Evolutionary conservation across 2,113 vertebrate genomes (phyloP).

Genomic region (Microtus ochrogaster): DNA sequence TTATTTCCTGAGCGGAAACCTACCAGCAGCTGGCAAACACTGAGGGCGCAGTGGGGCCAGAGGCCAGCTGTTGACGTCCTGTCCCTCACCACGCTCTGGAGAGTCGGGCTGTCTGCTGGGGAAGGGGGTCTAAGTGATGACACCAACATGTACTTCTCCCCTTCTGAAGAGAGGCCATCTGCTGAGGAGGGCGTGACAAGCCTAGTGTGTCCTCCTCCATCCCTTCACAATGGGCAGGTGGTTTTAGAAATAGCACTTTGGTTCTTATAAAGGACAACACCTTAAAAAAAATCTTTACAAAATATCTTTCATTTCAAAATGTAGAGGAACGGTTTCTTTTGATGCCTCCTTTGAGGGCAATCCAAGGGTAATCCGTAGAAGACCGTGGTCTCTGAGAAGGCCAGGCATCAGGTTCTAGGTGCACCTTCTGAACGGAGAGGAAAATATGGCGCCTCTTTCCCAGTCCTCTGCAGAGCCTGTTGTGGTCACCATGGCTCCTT

Average conservation of each 20-base stretch:
- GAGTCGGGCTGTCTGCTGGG: not conserved
- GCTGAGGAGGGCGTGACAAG: not conserved
- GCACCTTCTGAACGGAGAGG: not conserved
- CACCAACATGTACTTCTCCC: not conserved
- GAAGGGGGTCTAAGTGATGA: not conserved
- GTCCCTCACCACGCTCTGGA: not conserved
- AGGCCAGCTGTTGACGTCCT: too few species aligned
- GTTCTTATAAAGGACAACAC: not conserved
- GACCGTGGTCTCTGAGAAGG: not conserved
- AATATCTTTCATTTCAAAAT: conserved; percentile 1
- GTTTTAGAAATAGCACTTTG: not conserved
- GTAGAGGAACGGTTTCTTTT: not conserved
- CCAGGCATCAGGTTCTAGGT: not conserved
- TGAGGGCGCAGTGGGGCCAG: not conserved
- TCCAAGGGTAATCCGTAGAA: not conserved
- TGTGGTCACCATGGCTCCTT: rapidly evolving
- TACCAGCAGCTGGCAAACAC: not conserved
- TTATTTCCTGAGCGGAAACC: not conserved
- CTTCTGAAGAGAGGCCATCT: conserved; percentile 14
- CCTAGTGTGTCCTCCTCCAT: not conserved
- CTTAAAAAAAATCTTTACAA: not conserved
- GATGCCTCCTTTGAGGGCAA: not conserved
- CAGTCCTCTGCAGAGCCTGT: not conserved
- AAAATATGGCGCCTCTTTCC: not conserved
- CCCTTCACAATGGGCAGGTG: not conserved